Percentiles rank a stretch among this genome's conserved stretches.
phyloP scores from a whole-genome alignment of 2,888 invertebrate genomes.

The Trissolcus brochymenae region DNA sequence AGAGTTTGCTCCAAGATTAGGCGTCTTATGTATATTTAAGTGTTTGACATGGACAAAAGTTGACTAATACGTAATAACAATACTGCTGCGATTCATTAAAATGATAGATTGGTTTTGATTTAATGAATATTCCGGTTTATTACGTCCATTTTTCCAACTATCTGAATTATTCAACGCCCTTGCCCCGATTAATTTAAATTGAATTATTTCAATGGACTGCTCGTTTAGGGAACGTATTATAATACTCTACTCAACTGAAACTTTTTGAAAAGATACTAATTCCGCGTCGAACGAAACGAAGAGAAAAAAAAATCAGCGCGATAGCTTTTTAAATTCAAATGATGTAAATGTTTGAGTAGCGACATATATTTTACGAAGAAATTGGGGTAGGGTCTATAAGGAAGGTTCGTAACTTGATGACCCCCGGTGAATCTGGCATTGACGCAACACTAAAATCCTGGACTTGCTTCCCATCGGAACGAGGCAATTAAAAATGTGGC shows the following conservation, averaged over 20 bases:
- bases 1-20: constrained; percentile 38
- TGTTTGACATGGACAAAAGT: constrained; percentile 34
- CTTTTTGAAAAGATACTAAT: no score
- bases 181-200: constrained; percentile 11
- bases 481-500: constrained; percentile 52
- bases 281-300: no score
- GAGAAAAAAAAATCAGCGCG: no score
- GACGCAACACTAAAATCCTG: constrained; percentile 20
- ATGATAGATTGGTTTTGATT: constrained; percentile 24
- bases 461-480: constrained; percentile 31
- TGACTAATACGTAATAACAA: constrained; percentile 26
- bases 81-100: constrained; percentile 33
- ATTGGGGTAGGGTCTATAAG: no score
- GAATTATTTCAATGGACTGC: constrained; percentile 23
- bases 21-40: constrained; percentile 39
- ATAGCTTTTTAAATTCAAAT: no score
- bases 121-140: constrained; percentile 30
- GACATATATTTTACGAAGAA: no score
- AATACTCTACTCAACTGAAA: no score
- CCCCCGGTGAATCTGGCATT: constrained; percentile 12
- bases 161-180: constrained; percentile 20
- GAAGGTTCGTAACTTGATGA: constrained; percentile 12
- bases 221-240: background rate
- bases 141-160: constrained; percentile 9
- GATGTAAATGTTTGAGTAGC: no score